Base-by-base conservation (phyloP, 2,888 invertebrate species). In the Venustoraphidia nigricollis region DNA sequence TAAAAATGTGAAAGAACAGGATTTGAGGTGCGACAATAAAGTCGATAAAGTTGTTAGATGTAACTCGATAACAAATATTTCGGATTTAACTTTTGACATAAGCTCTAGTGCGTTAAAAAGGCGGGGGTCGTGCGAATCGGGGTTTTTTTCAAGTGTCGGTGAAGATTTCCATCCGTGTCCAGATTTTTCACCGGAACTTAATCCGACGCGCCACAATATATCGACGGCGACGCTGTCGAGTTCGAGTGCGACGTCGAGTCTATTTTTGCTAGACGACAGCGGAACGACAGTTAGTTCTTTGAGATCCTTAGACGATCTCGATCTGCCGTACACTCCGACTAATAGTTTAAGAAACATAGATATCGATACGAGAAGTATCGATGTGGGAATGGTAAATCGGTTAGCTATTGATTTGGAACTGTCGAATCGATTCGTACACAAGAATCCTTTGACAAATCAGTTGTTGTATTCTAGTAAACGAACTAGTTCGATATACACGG, bases 121-220 rank as follows among this genome's bases (percentile, higher is more conserved):
- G 13, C 76, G 89, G 42, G 90, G 86, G 49, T 90, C 89, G 14
- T 89, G 89, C 63, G 91, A 91, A 65, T 86, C 86, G 56, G 91
- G 91, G 14, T 90, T 91, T 63, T 91, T 88, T 73, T 88, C 88
- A 48, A 88, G 86, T 57, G 83, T 87, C 53, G 87, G 87, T 59
- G 85, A 84, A 62, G 84, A 84, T 62, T 75, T 79, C 42, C 52
- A 52, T 41, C 45, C 47, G 14, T 52, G 46, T 49, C 47, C 45
- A 17, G 50, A 51, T 41, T 48, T 50, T 46, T 47, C 46, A 56
- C 53, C 55, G 53, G 55, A 48, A 41, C 36, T 50, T 56, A 55
- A 52, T 53, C 57, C 47, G 52, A 57, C 50, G 56, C 52, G 41
- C 52, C 53, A 46, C 52, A 52, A 36, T 56, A 55, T 49, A 49